Evolutionary conservation across 2,113 vertebrate genomes (phyloP), one percentile per base, ranked within the genome.

Genomic region (Myocastor coypus): DNA sequence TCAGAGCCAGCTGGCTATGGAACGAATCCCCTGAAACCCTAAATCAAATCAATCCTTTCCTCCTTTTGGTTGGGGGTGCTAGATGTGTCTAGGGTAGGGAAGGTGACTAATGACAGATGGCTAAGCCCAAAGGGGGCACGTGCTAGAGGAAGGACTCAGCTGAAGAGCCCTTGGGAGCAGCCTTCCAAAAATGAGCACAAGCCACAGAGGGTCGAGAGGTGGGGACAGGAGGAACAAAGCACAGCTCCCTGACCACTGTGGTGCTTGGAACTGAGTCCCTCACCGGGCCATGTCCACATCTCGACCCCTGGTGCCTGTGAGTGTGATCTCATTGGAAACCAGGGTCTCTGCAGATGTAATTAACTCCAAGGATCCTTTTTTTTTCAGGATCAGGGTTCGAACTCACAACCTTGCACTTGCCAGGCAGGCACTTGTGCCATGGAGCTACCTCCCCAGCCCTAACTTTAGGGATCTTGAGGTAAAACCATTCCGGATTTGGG

Each of bases 81-180:
- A 14, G 5, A 13, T 50, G 42, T 3, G 13, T 30, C 42, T 50
- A 32, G 75, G 75, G 17, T 30, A 14, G 7, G 13, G 46, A 78
- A 32, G 75, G 26, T 78, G 12, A 46, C 26, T 50, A 16, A 46
- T 50, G 50, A 50, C 42, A 80, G 46, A 34, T 73, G 52, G 28
- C 59, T 61, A 86, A 42, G 40, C 0, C 26, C 7, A 6, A 75
- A 40, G 0, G 4, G 17, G 17, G 34, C 10, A 6, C 0, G 10
- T 20, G 37, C 66, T 3, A 91, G 71, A 77, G 22, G 71, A 8
- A 26, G 71, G 34, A 0, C n/a, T 64, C 50, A 50, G 24, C 22
- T 52, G 77, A 59, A 55, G 52, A 66, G 50, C 30, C 3, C 17
- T n/a, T 16, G 52, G 0, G 46, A 55, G 63, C 16, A 16, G 30